Evolutionary conservation across 2,113 vertebrate genomes (phyloP), one percentile per base, ranked within the genome.

Genomic region (Pampusana beccarii): DNA sequence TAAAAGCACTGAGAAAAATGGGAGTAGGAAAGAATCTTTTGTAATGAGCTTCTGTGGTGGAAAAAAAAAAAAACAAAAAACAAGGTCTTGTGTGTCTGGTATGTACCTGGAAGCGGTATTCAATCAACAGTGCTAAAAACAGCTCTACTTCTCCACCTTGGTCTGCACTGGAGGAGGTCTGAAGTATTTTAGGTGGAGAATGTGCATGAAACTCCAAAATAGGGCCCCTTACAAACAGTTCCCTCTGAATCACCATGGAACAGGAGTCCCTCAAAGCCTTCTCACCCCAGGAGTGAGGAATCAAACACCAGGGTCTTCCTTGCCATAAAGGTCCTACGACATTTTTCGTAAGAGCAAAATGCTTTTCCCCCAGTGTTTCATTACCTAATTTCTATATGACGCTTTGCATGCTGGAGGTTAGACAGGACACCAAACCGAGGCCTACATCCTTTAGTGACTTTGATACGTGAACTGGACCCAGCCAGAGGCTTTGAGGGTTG

Each of bases 81-180:
- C 5, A 86, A 40, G 5, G 7, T 58, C 50, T 17, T 64, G 7
- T 73, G 54, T 74, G 44, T 50, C 31, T 83, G 14, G 8, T 42
- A 8, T 28, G 11, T 79, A 44, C 36, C 61, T 91, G 34, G 26
- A 91, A 91, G 40, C 2, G 0, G 1, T 56, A 61, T 67, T 84
- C 92, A 38, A 48, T 74, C 71, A 67, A 58, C 28, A 44, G 31
- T 81, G 50, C 40, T 80, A 56, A 84, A 82, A 92, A 81, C 51
- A 92, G 23, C 46, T 88, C 58, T 66, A 12, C 5, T 74, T 40
- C 20, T 85, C 23, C 57, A 18, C 26, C 19, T 6, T 83, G 62
- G 19, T 65, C 87, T 80, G 66, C 46, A 33, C 16, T 88, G 62
- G 26, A 38, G 21, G 36, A 72, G 18, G 4, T 61, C 40, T 61